Conservation (phyloP, 2,113 vertebrate species). For the Boleophthalmus pectinirostris region DNA sequence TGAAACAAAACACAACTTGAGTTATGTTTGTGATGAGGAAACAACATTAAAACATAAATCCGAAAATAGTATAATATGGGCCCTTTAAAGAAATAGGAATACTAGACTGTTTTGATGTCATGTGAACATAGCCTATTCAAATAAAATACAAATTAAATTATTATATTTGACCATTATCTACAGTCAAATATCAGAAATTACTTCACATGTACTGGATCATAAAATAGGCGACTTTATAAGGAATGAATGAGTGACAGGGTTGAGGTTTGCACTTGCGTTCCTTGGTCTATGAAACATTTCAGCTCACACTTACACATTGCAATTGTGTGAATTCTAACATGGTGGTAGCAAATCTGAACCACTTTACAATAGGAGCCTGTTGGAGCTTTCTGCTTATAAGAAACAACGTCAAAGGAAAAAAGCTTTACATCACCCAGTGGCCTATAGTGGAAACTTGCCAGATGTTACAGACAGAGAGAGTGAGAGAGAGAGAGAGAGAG, state of each 20-base stretch:
- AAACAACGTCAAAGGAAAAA: constrained; percentile 34
- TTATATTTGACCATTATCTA: too few species aligned
- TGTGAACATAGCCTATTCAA: too few species aligned
- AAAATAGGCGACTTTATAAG: neutral
- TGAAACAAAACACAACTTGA: too few species aligned
- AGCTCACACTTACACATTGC: constrained; percentile 43
- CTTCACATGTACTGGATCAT: too few species aligned
- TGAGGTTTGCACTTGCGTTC: constrained; percentile 20
- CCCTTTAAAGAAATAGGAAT: too few species aligned
- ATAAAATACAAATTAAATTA: too few species aligned
- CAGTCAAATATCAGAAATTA: too few species aligned
- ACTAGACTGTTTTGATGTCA: too few species aligned
- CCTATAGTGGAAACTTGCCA: constrained; percentile 43
- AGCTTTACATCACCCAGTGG: constrained; percentile 36
- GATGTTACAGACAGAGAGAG: constrained; percentile 17
- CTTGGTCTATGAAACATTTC: constrained; percentile 19
- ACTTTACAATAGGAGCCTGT: constrained; percentile 44
- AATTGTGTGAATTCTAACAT: constrained; percentile 70
- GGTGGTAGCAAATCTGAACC: constrained; percentile 47
- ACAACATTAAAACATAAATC: too few species aligned
- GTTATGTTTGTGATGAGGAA: too few species aligned
- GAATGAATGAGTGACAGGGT: constrained; percentile 12
- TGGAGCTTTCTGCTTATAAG: constrained; percentile 24
- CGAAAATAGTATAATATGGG: too few species aligned
- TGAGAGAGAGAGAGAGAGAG: neutral